A percentile compares a stretch with the other conserved stretches of the same genome.
Evolutionary conservation across 2,888 invertebrate genomes (phyloP).

Genomic region (Synergus japonicus): DNA sequence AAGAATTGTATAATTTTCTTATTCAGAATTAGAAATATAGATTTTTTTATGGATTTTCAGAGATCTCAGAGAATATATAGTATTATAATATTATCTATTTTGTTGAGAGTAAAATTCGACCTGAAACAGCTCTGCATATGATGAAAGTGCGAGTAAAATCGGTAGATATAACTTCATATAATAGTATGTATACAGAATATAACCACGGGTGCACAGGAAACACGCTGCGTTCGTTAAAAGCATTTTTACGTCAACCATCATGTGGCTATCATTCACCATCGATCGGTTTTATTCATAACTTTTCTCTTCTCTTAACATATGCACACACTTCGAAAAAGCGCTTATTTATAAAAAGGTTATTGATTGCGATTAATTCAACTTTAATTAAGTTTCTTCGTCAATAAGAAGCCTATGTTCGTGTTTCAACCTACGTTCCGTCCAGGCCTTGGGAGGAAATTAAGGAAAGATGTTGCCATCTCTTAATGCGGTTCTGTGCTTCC

Average conservation of each 20-base stretch:
- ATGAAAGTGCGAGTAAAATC: not conserved
- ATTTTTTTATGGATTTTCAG: too few species aligned
- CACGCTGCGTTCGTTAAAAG: slow-evolving; percentile 74
- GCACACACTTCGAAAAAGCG: too few species aligned
- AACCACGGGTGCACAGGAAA: slow-evolving; percentile 47
- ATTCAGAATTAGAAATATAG: too few species aligned
- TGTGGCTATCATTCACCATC: slow-evolving; percentile 72
- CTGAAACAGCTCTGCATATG: not conserved
- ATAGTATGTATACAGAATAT: too few species aligned
- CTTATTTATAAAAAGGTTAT: too few species aligned
- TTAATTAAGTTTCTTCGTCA: slow-evolving; percentile 67
- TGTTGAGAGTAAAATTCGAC: not conserved
- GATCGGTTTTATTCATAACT: slow-evolving; percentile 73
- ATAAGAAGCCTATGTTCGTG: slow-evolving; percentile 50
- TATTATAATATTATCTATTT: not conserved
- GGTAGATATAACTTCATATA: not conserved
- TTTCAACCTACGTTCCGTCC: slow-evolving; percentile 23
- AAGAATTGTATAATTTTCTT: too few species aligned
- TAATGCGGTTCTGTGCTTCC: slow-evolving; percentile 56
- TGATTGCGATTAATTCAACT: slow-evolving; percentile 69
- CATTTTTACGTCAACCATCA: slow-evolving; percentile 76
- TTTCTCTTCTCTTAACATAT: slow-evolving; percentile 52
- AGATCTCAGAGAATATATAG: too few species aligned
- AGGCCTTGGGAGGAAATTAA: slow-evolving; percentile 65
- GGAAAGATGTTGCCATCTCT: slow-evolving; percentile 74